Evolutionary conservation across 37 sponge, comb jelly and placozoan species (phyloP).

Genomic region (Spongilla lacustris): DNA sequence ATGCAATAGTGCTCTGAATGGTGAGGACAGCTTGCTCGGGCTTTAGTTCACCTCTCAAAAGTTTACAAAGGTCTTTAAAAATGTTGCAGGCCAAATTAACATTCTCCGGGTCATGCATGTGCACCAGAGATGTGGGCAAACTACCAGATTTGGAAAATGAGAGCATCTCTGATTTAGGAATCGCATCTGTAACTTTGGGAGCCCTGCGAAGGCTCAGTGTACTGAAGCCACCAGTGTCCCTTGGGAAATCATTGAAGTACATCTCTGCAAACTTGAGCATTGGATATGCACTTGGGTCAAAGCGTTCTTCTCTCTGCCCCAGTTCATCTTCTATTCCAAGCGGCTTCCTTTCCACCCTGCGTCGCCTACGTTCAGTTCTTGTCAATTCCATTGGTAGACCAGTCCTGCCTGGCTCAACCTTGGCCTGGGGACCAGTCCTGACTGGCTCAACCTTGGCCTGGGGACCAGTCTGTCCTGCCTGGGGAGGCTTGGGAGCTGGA

Average conservation of each 20-base stretch:
- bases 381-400: constrained; percentile 16
- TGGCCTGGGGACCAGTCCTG: not conserved
- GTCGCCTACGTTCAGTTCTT: constrained; percentile 79
- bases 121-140: constrained; percentile 90
- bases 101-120: constrained; percentile 97
- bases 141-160: constrained; percentile 62
- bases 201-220: constrained; percentile 68
- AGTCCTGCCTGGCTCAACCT: not conserved
- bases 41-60: constrained; percentile 81
- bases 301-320: constrained; percentile 36
- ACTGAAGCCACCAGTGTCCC: constrained; percentile 77
- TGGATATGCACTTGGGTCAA: constrained; percentile 80
- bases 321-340: constrained; percentile 81
- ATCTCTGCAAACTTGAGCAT: constrained; percentile 91
- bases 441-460: not conserved
- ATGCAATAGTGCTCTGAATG: constrained; percentile 92
- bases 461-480: not conserved
- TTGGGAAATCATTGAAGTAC: constrained; percentile 93
- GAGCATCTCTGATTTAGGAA: constrained; percentile 90
- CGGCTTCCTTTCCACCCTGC: constrained; percentile 88
- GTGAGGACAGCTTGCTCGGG: constrained; percentile 79
- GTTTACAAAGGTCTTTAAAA: constrained; percentile 92
- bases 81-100: constrained; percentile 94
- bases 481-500: constrained; percentile 45
- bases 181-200: constrained; percentile 62